Evolutionary conservation across 2,888 invertebrate genomes (phyloP).

Genomic region (Acanthosepion pharaonis): DNA sequence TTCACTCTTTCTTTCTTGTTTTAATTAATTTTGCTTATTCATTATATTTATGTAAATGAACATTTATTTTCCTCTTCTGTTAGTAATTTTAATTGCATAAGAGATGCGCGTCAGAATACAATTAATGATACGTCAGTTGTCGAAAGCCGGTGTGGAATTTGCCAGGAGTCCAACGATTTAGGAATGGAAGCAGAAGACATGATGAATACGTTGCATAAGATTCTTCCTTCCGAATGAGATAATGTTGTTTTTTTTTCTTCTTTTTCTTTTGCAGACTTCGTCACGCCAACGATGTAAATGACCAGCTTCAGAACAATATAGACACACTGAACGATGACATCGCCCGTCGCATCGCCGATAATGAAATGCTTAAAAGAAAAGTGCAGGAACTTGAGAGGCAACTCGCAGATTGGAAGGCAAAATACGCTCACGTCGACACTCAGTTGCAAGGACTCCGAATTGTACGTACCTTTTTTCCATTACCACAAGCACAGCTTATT

Average conservation of each 20-base stretch:
- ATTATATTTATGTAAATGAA: no score
- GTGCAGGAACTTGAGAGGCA: conserved; percentile 57
- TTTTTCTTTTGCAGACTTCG: conserved; percentile 46
- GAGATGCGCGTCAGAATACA: no score
- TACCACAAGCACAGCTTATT: no score
- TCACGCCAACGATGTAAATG: conserved; percentile 51
- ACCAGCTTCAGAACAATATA: conserved; percentile 56
- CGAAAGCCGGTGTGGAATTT: no score
- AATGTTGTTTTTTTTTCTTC: not conserved
- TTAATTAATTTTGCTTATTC: no score
- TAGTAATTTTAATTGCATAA: no score
- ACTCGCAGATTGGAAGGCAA: conserved; percentile 39
- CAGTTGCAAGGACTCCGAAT: conserved; percentile 53
- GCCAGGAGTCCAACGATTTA: no score
- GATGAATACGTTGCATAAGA: not conserved
- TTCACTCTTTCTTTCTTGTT: no score
- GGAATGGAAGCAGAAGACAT: no score
- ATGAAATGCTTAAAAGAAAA: conserved; percentile 56
- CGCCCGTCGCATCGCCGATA: conserved; percentile 63
- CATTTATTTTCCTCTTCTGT: no score
- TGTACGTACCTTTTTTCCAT: conserved; percentile 53
- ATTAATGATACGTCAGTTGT: no score
- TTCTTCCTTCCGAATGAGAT: not conserved
- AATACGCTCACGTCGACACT: conserved; percentile 42
- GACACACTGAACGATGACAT: conserved; percentile 59